Percentiles rank a stretch among this genome's conserved stretches.
These are phyloP conservation scores for Canis aureus DNA, from an alignment of 2,113 vertebrate genomes.

Conservation along the genomic window DNA sequence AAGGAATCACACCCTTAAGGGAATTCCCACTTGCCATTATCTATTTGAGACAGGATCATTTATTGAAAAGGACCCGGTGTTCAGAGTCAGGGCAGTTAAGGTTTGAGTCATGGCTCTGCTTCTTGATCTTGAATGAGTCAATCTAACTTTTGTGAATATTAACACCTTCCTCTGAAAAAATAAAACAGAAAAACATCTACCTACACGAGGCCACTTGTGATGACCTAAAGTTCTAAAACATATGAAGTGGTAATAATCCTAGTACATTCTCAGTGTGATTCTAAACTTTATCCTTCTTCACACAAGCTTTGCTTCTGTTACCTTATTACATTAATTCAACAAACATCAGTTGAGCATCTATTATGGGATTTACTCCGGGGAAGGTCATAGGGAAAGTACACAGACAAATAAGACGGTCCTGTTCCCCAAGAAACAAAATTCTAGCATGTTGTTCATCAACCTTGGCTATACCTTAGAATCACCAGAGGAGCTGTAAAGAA, in stretches of 20 bases:
- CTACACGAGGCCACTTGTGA: background rate
- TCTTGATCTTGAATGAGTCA: conserved; percentile 10
- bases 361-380: conserved; percentile 5
- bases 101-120: conserved; percentile 4
- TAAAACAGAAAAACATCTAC: background rate
- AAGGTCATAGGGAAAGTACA: background rate
- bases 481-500: background rate
- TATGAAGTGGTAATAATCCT: background rate
- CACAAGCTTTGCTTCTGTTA: background rate
- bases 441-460: background rate
- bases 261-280: background rate
- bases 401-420: background rate
- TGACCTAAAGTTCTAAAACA: background rate
- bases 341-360: background rate
- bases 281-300: background rate
- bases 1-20: background rate
- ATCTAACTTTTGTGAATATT: conserved; percentile 40
- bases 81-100: background rate
- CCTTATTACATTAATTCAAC: background rate
- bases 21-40: background rate
- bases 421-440: background rate
- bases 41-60: background rate
- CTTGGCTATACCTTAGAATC: background rate
- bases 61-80: background rate
- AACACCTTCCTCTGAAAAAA: background rate